Conservation (phyloP, 2,888 invertebrate genomes). For the Ditylenchus weischeri region DNA sequence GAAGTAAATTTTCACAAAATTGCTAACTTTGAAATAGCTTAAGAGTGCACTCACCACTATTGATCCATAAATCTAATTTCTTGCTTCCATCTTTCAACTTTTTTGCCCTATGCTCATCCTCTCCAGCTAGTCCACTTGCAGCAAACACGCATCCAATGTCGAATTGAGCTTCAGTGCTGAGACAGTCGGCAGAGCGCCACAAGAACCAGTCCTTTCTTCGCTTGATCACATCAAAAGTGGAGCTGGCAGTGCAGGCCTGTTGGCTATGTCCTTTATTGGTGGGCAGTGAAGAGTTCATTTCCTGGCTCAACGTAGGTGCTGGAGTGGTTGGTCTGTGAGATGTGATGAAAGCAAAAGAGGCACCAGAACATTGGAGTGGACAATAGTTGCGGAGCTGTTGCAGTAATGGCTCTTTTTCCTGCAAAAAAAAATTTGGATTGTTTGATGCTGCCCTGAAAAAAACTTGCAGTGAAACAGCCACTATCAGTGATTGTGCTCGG, state of each 20-base stretch:
- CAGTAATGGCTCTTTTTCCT: constrained; percentile 28
- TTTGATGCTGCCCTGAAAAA: background rate
- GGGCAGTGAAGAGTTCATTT: background rate
- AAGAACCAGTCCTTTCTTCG: constrained; percentile 33
- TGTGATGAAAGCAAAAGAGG: constrained; percentile 30
- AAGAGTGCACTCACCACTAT: background rate
- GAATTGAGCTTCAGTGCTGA: constrained; percentile 31
- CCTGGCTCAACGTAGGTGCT: background rate
- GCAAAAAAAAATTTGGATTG: background rate
- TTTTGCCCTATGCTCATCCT: background rate
- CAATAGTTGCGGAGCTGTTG: constrained; percentile 35
- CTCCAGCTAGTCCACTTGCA: too few species aligned
- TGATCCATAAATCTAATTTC: background rate
- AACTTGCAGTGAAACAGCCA: constrained; percentile 36
- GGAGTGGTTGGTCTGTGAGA: constrained; percentile 23
- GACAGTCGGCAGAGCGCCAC: constrained; percentile 31
- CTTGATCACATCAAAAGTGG: constrained; percentile 23
- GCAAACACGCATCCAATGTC: constrained; percentile 24
- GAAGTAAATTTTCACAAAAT: too few species aligned
- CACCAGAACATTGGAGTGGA: constrained; percentile 28
- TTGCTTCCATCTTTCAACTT: background rate
- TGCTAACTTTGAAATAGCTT: too few species aligned
- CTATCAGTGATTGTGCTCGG: constrained; percentile 33
- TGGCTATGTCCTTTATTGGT: background rate
- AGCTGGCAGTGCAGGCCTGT: constrained; percentile 15